These are phyloP conservation scores for Rhamnusium bicolor DNA, from an alignment of 2,888 invertebrate genomes.

Conservation along the genomic window DNA sequence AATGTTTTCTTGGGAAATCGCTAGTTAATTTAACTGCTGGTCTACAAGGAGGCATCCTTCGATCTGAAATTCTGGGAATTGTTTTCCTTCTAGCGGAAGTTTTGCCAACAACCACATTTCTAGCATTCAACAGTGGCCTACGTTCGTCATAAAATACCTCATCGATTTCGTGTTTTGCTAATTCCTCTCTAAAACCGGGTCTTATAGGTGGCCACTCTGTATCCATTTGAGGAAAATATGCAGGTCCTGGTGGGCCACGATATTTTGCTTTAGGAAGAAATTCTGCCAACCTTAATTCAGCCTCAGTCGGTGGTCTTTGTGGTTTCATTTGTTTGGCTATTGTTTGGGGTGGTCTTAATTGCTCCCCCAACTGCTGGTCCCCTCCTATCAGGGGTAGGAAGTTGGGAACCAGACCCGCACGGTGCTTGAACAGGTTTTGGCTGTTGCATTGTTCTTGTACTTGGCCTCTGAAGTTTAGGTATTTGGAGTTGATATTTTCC, in stretches of 20 bases:
- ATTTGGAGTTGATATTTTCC: background rate
- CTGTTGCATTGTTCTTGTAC: too few species aligned
- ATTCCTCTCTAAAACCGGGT: constrained; percentile 1
- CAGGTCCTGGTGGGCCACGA: constrained; percentile 21
- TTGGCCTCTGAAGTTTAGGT: background rate
- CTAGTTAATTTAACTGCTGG: background rate
- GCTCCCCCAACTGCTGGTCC: background rate
- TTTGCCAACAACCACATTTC: constrained; percentile 25
- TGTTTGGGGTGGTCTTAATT: background rate
- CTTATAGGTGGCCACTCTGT: constrained; percentile 24
- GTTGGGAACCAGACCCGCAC: background rate
- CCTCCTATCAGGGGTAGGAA: background rate
- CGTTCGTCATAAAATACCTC: constrained; percentile 20
- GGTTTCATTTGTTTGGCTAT: background rate
- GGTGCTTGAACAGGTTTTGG: background rate
- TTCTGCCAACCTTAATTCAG: background rate
- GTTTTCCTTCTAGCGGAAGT: constrained; percentile 16
- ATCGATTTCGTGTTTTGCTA: constrained; percentile 18
- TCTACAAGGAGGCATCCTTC: background rate
- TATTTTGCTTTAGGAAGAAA: background rate
- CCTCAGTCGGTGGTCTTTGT: background rate
- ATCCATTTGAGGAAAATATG: constrained; percentile 40
- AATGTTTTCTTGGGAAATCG: background rate
- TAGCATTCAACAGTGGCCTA: constrained; percentile 5
- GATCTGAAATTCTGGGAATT: constrained; percentile 9